Evolutionary conservation across 2,113 vertebrate species (phyloP).

Genomic region (Pimephales promelas): DNA sequence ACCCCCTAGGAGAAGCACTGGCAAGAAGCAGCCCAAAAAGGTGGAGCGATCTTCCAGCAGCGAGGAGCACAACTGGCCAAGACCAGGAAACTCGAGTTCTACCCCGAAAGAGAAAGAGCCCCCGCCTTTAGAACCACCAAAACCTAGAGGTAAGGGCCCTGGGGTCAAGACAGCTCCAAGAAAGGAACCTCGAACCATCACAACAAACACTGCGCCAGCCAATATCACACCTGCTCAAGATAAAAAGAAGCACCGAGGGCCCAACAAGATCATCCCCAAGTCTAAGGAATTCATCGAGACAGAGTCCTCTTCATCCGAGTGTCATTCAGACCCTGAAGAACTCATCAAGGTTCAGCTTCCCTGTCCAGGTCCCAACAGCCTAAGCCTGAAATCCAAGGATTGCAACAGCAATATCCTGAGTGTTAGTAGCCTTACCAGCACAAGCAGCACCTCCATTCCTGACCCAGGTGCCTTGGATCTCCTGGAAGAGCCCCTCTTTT

Average conservation of each 20-base stretch:
- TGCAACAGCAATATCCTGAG: constrained; percentile 76
- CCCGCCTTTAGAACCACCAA: constrained; percentile 79
- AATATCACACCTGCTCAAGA: constrained; percentile 73
- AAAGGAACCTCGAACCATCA: constrained; percentile 87
- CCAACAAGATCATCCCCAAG: constrained; percentile 89
- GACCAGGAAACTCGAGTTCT: constrained; percentile 83
- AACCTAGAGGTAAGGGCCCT: constrained; percentile 83
- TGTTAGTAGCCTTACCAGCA: constrained; percentile 76
- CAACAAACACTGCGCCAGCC: constrained; percentile 68
- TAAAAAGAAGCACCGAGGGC: constrained; percentile 92
- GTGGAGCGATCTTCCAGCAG: constrained; percentile 83
- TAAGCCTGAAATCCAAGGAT: constrained; percentile 64
- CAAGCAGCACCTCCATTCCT: constrained; percentile 79
- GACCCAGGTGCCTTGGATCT: constrained; percentile 80
- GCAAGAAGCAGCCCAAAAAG: constrained; percentile 78
- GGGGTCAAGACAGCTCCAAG: constrained; percentile 88
- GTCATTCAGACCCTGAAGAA: constrained; percentile 91
- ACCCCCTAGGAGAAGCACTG: constrained; percentile 75
- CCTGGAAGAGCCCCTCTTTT: constrained; percentile 80
- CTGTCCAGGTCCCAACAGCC: constrained; percentile 63
- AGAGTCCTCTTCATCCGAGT: constrained; percentile 93
- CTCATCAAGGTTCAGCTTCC: constrained; percentile 78
- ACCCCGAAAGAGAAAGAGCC: constrained; percentile 90
- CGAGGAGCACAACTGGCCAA: constrained; percentile 87
- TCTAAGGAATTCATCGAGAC: constrained; percentile 96